A percentile compares a stretch with the other conserved stretches of the same genome.
These are phyloP conservation scores for Nymphalis io DNA, from an alignment of 1,140 invertebrate species.

Conservation along the genomic window DNA sequence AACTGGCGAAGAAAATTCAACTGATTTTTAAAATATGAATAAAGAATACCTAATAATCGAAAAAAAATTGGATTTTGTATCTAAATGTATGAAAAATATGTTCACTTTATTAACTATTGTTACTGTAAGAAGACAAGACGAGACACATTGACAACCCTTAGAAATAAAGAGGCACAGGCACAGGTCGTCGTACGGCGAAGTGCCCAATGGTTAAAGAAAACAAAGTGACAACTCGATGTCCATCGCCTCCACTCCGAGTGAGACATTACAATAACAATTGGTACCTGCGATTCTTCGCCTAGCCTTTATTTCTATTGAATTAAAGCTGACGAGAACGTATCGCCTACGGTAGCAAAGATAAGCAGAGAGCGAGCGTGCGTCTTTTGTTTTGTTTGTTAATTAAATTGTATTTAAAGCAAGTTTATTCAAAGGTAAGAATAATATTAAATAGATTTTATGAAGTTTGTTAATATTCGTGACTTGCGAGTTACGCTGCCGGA, in stretches of 20 bases:
- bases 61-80: too few species aligned
- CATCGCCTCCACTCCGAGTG: slow-evolving; percentile 56
- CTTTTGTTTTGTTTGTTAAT: slow-evolving; percentile 56
- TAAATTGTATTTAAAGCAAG: slow-evolving; percentile 50
- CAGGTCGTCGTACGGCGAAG: slow-evolving; percentile 65
- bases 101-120: too few species aligned
- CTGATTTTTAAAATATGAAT: too few species aligned
- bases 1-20: too few species aligned
- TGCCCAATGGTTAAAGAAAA: slow-evolving; percentile 71
- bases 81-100: too few species aligned
- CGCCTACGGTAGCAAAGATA: slow-evolving; percentile 37
- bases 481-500: slow-evolving; percentile 29
- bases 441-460: slow-evolving; percentile 30
- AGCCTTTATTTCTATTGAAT: slow-evolving; percentile 50
- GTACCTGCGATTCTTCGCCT: slow-evolving; percentile 32
- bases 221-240: slow-evolving; percentile 74
- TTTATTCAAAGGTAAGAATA: slow-evolving; percentile 31
- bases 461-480: slow-evolving; percentile 40
- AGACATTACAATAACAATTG: slow-evolving; percentile 76
- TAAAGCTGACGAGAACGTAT: slow-evolving; percentile 36
- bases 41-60: too few species aligned
- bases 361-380: slow-evolving; percentile 35
- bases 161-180: slow-evolving; percentile 40
- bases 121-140: too few species aligned
- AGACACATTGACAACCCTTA: slow-evolving; percentile 49